These are phyloP conservation scores for Drosophila athabasca DNA, from an alignment of 1,140 invertebrate genomes.

Conservation along the genomic window DNA sequence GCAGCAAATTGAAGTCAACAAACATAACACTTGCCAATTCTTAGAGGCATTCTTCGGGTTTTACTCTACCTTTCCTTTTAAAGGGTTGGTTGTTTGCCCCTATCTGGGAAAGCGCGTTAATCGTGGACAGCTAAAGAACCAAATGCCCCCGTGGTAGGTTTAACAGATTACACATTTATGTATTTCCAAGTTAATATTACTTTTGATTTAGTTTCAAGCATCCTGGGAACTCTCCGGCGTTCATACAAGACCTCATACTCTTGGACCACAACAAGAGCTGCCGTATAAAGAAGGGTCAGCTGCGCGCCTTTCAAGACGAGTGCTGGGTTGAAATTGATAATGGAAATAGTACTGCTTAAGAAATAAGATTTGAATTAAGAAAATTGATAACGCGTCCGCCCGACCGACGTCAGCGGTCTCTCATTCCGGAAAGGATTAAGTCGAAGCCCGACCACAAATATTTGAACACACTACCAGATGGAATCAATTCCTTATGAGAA, in stretches of 20 bases:
- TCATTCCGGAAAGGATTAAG: too few relatives aligned
- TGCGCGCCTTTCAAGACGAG: fast-evolving
- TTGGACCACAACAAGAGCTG: slow-evolving; percentile 15
- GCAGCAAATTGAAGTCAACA: background rate
- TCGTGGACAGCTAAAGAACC: fast-evolving
- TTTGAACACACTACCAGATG: too few relatives aligned
- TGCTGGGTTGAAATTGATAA: too few relatives aligned
- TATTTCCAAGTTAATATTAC: too few relatives aligned
- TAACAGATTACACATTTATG: too few relatives aligned
- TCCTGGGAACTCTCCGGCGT: background rate
- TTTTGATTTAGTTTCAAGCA: slow-evolving; percentile 5
- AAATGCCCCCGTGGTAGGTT: slow-evolving; percentile 27
- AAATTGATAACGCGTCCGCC: too few relatives aligned
- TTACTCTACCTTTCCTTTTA: slow-evolving; percentile 23
- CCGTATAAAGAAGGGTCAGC: background rate
- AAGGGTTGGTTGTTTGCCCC: slow-evolving; percentile 6
- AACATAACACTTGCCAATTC: background rate
- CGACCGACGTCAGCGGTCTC: too few relatives aligned
- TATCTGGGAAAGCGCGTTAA: slow-evolving; percentile 22
- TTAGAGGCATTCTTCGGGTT: slow-evolving; percentile 27
- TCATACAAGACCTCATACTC: slow-evolving; percentile 29
- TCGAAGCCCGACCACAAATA: too few relatives aligned
- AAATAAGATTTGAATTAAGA: too few relatives aligned
- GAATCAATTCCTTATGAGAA: too few relatives aligned
- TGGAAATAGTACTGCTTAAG: too few relatives aligned